These are phyloP conservation scores for Pterophyllum scalare DNA, from an alignment of 2,113 vertebrate genomes.

Conservation along the genomic window DNA sequence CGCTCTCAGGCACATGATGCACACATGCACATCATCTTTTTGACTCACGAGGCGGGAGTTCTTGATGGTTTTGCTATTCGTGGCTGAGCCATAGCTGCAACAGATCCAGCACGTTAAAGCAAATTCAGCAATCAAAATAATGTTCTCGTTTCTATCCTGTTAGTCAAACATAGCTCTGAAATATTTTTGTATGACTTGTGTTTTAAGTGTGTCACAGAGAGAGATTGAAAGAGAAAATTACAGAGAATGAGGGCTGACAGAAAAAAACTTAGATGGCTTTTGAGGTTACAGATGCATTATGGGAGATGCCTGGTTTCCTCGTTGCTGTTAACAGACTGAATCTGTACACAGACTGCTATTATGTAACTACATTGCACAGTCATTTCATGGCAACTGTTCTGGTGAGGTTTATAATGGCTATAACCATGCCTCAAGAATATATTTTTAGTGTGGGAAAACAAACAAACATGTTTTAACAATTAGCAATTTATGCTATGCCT, in stretches of 20 bases:
- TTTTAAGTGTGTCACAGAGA: slow-evolving; percentile 41
- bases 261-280: slow-evolving; percentile 56
- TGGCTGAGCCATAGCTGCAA: slow-evolving; percentile 88
- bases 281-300: slow-evolving; percentile 76
- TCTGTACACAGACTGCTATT: slow-evolving; percentile 27
- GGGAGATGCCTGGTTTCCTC: slow-evolving; percentile 62
- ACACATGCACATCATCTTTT: slow-evolving; percentile 97
- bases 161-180: not conserved
- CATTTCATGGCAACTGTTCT: slow-evolving; percentile 15
- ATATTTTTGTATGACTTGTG: slow-evolving; percentile 38
- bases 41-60: slow-evolving; percentile 96
- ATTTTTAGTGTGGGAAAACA: not conserved
- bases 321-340: slow-evolving; percentile 44
- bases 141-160: not conserved
- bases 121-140: not conserved
- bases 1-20: slow-evolving; percentile 96
- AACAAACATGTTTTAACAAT: not conserved
- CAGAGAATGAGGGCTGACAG: slow-evolving; percentile 51
- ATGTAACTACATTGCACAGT: slow-evolving; percentile 45
- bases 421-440: not conserved
- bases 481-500: not conserved
- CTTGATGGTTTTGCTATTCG: slow-evolving; percentile 92
- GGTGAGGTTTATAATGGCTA: slow-evolving; percentile 14
- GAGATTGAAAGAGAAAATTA: slow-evolving; percentile 57
- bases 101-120: slow-evolving; percentile 35